These are phyloP conservation scores for Euclidia mi DNA, from an alignment of 2,888 invertebrate genomes.

Conservation along the genomic window DNA sequence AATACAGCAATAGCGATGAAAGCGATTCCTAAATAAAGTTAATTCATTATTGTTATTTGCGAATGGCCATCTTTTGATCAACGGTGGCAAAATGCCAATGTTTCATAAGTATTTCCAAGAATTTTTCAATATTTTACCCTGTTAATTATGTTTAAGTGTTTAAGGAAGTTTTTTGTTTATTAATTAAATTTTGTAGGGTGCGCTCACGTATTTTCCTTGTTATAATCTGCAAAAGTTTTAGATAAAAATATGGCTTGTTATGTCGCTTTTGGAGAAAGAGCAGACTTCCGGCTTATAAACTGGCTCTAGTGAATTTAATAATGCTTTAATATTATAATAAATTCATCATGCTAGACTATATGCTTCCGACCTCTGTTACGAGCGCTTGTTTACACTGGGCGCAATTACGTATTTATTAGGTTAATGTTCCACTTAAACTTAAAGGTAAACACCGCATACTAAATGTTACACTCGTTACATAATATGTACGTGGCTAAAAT, in stretches of 20 bases:
- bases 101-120: constrained; percentile 19
- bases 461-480: too few relatives aligned
- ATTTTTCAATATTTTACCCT: constrained; percentile 35
- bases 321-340: too few relatives aligned
- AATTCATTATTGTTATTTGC: constrained; percentile 46
- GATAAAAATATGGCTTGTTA: constrained; percentile 5
- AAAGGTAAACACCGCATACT: too few relatives aligned
- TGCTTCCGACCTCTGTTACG: too few relatives aligned
- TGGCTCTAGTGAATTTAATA: too few relatives aligned
- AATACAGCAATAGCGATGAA: too few relatives aligned
- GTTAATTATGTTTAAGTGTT: constrained; percentile 35
- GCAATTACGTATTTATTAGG: too few relatives aligned
- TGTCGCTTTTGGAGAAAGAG: not conserved
- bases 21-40: constrained; percentile 32
- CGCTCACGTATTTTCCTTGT: not conserved
- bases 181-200: constrained; percentile 16
- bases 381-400: too few relatives aligned
- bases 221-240: constrained; percentile 3
- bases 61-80: constrained; percentile 25
- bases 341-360: too few relatives aligned
- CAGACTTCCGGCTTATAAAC: too few relatives aligned
- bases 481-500: too few relatives aligned
- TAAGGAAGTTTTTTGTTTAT: constrained; percentile 14
- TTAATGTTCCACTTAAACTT: too few relatives aligned
- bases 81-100: constrained; percentile 26